Evolutionary conservation across 2,888 invertebrate genomes (phyloP).

Genomic region (Steinernema scapterisci): DNA sequence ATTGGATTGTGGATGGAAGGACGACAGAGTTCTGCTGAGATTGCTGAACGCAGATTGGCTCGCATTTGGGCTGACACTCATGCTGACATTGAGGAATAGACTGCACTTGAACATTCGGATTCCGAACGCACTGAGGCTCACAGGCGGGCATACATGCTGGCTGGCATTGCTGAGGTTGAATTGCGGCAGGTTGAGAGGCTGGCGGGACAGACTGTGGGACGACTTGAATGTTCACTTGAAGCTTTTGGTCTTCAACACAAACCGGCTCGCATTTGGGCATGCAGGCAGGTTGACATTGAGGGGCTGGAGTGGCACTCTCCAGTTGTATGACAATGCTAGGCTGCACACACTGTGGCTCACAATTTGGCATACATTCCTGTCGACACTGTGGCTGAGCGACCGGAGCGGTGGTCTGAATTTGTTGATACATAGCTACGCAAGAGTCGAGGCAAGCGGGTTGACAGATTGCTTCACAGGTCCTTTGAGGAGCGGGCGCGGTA

Average conservation of each 20-base stretch:
- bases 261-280: constrained; percentile 13
- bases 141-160: not conserved
- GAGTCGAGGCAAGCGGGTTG: constrained; percentile 18
- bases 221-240: not conserved
- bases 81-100: not conserved
- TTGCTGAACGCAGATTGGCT: not conserved
- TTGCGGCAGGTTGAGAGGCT: not conserved
- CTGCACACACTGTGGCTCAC: not conserved
- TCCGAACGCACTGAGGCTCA: constrained; percentile 4
- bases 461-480: not conserved
- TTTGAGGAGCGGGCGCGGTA: not conserved
- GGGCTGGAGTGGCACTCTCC: not conserved
- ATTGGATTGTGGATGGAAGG: not conserved
- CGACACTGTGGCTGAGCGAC: not conserved
- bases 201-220: not conserved
- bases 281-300: constrained; percentile 6
- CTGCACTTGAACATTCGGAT: not conserved
- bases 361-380: not conserved
- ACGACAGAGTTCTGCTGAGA: not conserved
- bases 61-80: not conserved
- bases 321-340: not conserved
- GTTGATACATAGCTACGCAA: constrained; percentile 24
- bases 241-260: not conserved
- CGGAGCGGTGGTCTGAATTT: not conserved
- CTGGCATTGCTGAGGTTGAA: constrained; percentile 12